phyloP scores from a whole-genome alignment of 2,113 vertebrate genomes.

The Cynopterus brachyotis region DNA sequence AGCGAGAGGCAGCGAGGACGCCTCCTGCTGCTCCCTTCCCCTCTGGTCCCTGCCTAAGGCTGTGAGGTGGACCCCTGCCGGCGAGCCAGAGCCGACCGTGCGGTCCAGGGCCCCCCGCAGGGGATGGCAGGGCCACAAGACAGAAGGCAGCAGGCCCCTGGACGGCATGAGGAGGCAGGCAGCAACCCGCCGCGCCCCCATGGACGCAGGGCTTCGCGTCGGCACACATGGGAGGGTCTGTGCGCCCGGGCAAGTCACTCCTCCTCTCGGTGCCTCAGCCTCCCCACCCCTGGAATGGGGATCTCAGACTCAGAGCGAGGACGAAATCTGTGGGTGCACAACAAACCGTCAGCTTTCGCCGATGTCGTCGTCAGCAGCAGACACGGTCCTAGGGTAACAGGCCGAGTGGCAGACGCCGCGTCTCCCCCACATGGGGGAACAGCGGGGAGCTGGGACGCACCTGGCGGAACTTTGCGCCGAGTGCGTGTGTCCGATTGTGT shows the following conservation, averaged over 20 bases:
- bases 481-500: background rate
- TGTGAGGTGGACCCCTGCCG: background rate
- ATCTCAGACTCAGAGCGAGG: background rate
- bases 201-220: rapidly evolving
- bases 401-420: background rate
- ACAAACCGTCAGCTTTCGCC: background rate
- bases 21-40: background rate
- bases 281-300: background rate
- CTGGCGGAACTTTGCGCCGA: background rate
- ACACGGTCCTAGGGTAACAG: background rate
- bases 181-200: background rate
- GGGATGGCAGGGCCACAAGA: background rate
- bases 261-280: background rate
- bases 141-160: background rate
- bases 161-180: background rate
- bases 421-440: background rate
- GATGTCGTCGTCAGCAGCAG: background rate
- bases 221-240: no score
- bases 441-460: background rate
- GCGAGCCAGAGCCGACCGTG: background rate
- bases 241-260: background rate
- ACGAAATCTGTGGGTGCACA: background rate
- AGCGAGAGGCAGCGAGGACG: background rate
- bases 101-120: background rate
- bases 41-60: background rate